Conservation (phyloP, 2,888 invertebrate species). For the Netelia inedita region DNA sequence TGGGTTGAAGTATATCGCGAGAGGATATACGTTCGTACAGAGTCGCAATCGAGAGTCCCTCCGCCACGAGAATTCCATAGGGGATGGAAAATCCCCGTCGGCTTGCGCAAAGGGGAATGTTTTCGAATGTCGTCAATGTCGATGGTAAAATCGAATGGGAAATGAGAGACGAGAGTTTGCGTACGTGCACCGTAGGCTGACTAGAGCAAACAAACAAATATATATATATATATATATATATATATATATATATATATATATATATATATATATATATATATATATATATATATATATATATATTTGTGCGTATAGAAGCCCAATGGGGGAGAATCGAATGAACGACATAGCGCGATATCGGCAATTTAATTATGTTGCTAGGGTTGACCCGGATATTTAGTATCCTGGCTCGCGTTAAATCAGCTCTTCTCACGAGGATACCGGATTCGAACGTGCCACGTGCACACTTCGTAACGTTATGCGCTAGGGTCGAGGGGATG, state of each 20-base stretch:
- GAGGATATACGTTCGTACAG: neutral
- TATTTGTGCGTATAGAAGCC: neutral
- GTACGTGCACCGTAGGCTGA: neutral
- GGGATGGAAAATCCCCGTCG: conserved; percentile 2
- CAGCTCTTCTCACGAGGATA: conserved; percentile 23
- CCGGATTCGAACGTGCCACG: neutral
- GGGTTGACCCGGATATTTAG: conserved; percentile 69
- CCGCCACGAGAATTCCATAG: neutral
- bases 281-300: neutral
- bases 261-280: neutral
- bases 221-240: neutral
- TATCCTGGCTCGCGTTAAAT: conserved; percentile 2
- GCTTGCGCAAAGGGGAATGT: conserved; percentile 12
- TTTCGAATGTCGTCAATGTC: conserved; percentile 55
- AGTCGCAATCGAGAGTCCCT: neutral
- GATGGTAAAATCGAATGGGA: conserved; percentile 24
- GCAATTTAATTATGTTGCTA: conserved; percentile 72
- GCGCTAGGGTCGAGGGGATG: conserved; percentile 21
- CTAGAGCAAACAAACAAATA: neutral
- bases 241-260: neutral
- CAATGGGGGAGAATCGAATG: conserved; percentile 40
- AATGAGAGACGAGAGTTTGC: conserved; percentile 4
- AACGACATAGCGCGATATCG: conserved; percentile 63
- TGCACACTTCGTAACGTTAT: neutral
- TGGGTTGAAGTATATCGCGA: neutral